phyloP scores from a whole-genome alignment of 2,888 invertebrate species.

The Isotomurus palustris region DNA sequence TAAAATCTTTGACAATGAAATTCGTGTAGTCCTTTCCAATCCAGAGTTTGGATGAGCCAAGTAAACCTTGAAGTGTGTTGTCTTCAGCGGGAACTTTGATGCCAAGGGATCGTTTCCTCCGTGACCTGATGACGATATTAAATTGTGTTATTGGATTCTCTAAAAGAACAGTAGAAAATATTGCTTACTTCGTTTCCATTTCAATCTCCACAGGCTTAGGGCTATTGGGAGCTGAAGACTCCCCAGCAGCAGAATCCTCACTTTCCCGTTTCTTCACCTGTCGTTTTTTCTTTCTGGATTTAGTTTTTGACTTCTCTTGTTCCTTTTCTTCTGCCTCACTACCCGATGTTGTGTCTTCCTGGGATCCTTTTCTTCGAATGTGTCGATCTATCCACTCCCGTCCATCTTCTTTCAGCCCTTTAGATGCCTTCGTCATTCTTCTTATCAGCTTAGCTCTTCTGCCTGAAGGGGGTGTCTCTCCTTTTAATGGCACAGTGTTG shows the following conservation, averaged over 20 bases:
- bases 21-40: conserved; percentile 94
- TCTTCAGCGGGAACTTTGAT: conserved; percentile 1
- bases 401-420: conserved; percentile 39
- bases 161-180: neutral
- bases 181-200: conserved; percentile 4
- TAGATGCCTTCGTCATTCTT: conserved; percentile 42
- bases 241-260: conserved; percentile 20
- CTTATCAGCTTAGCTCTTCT: conserved; percentile 36
- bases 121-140: conserved; percentile 1
- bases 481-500: conserved; percentile 33
- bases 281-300: conserved; percentile 24
- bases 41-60: conserved; percentile 82
- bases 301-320: conserved; percentile 25
- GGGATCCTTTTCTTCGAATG: conserved; percentile 26
- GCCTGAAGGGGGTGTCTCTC: conserved; percentile 45
- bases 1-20: conserved; percentile 93
- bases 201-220: conserved; percentile 4
- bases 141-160: neutral
- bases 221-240: conserved; percentile 9
- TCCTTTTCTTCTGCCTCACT: conserved; percentile 32
- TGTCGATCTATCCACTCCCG: conserved; percentile 41
- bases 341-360: neutral
- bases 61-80: conserved; percentile 50
- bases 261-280: conserved; percentile 38
- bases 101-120: conserved; percentile 20